A percentile compares a stretch with the other conserved stretches of the same genome.
Conservation (phyloP, 1,140 invertebrate species). For the Panagrolaimus sp. region DNA sequence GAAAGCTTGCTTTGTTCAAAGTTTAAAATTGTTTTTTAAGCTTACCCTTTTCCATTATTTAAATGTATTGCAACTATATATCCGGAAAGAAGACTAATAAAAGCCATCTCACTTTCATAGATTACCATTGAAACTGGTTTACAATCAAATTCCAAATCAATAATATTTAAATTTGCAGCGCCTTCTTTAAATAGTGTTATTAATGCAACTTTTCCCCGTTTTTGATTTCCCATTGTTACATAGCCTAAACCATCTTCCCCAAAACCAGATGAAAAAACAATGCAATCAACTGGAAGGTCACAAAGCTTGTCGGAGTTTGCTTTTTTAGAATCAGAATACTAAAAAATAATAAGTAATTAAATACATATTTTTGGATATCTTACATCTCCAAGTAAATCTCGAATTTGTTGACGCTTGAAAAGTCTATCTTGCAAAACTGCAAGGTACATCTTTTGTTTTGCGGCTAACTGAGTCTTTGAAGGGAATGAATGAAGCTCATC, state of each 20-base stretch:
- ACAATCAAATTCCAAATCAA: slow-evolving; percentile 61
- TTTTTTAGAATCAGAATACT: neutral
- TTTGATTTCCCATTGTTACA: slow-evolving; percentile 61
- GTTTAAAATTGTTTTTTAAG: neutral
- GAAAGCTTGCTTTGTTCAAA: neutral
- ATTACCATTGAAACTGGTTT: slow-evolving; percentile 60
- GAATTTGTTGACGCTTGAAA: slow-evolving; percentile 58
- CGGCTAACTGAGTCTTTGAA: slow-evolving; percentile 58
- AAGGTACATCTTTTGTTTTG: slow-evolving; percentile 61
- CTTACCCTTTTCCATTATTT: slow-evolving; percentile 23
- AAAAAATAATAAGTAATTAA: neutral
- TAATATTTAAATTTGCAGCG: slow-evolving; percentile 59
- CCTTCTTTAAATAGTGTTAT: slow-evolving; percentile 55
- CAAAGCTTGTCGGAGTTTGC: slow-evolving; percentile 40
- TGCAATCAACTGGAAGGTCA: slow-evolving; percentile 48
- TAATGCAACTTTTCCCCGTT: slow-evolving; percentile 58
- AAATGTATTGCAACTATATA: slow-evolving; percentile 59
- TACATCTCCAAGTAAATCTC: slow-evolving; percentile 43
- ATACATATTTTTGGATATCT: neutral
- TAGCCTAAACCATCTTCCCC: slow-evolving; percentile 40
- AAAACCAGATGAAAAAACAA: slow-evolving; percentile 36
- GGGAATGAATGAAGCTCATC: slow-evolving; percentile 63
- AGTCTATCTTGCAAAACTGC: slow-evolving; percentile 61
- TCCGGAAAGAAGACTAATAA: slow-evolving; percentile 61
- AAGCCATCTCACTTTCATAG: slow-evolving; percentile 57